Evolutionary conservation across 2,113 vertebrate genomes (phyloP), one percentile per base, ranked within the genome.

Genomic region (Engraulis encrasicolus): DNA sequence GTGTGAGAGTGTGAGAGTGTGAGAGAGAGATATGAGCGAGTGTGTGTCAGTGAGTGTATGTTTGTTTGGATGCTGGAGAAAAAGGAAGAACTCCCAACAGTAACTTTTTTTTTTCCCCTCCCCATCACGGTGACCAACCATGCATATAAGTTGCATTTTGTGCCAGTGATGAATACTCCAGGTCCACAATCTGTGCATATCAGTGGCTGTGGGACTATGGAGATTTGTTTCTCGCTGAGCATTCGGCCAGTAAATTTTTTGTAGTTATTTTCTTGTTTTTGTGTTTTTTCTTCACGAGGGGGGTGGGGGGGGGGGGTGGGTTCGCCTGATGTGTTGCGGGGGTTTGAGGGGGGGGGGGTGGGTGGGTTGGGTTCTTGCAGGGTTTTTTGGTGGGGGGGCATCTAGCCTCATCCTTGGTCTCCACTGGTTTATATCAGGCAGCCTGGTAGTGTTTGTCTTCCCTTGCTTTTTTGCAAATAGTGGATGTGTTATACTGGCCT

Each of bases 21-120:
- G 71, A 81, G 80, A 19, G 27, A 19, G 71, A 74, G 23, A 27
- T 50, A 2, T 82, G 81, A 49, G 58, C 45, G 80, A 2, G 52
- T 20, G 52, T 15, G 80, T 11, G 71, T 20, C n/a, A 17, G 50
- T 78, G 36, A 52, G 23, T 78, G 52, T 18, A 38, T 9, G 38
- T n/a, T 15, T 61, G 82, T 79, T 45, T 54, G 74, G 45, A 31
- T 31, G 14, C 27, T 71, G 31, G 14, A 34, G 5, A 31, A 71
- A 18, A 36, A 50, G n/a, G 78, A 79, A 17, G 74, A 71, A 71
- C n/a, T 14, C 34, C 2, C 40, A 45, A 45, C 40, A 45, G 27
- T 31, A 34, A 71, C 50, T 52, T 52, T 52, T 50, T 50, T 6
- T 50, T 14, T 50, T 50, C 23, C 49, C 49, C 17, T 50, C 11